Evolutionary conservation across 2,797 vertebrate species (phyloP), one percentile per base, ranked within the genome.

Genomic region (Crenichthys baileyi): DNA sequence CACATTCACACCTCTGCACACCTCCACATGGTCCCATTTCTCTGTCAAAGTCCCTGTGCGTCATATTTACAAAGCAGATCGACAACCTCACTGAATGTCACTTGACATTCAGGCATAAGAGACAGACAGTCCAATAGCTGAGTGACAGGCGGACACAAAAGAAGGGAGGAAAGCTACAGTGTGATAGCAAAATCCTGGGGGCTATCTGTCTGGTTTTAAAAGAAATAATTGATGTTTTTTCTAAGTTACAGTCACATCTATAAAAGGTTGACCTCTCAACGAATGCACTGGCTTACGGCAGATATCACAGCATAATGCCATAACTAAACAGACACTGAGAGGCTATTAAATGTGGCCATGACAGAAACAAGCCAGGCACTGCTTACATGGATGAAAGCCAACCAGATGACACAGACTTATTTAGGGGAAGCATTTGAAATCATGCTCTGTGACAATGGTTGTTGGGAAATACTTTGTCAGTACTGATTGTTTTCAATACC

Each of bases 71-170:
- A 20, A 29, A 72, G 70, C 70, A 22, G 55, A 61, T 3, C 39
- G 8, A 56, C 26, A 26, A 74, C 56, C 41, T 44, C 4, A 44
- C 65, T 44, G 65, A 63, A 72, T 11, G 24, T 74, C 72, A 61
- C 72, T 74, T 74, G 72, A 74, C 72, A 61, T 60, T 74, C 72
- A 74, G 72, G 44, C 55, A 46, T 74, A 44, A 60, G 72, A 74
- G 55, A 44, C 55, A 74, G 72, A 29, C 72, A 22, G 39, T 44
- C 56, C 56, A 29, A 61, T 20, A 29, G 56, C 72, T 61, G 39
- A 61, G 56, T 60, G 41, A 46, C 55, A 48, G 55, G 71, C 41
- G 11, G 55, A 31, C 20, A 9, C 22, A 60, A 58, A 36, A 31
- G 20, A 73, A 73, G 39, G 29, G 50, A 72, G 48, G 7, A 60